Evolutionary conservation across 1,140 invertebrate genomes (phyloP).

Genomic region (Cotesia chilonis): DNA sequence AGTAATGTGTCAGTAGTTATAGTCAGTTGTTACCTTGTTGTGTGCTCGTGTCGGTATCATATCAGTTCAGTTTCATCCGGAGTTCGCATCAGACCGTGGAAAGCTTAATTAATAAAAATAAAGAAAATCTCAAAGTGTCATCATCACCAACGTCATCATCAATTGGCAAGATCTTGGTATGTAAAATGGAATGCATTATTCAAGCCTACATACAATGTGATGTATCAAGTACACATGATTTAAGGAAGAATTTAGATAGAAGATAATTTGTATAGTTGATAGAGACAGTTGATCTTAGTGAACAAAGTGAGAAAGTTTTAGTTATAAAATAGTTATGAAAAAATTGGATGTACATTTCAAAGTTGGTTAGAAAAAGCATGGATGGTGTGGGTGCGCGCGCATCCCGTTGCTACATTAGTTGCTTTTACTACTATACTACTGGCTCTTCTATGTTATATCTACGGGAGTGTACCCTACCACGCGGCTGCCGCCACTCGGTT

Average conservation of each 20-base stretch:
- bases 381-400: slow-evolving; percentile 11
- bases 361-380: neutral
- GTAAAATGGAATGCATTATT: no score
- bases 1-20: slow-evolving; percentile 22
- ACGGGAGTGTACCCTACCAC: neutral
- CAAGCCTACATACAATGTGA: no score
- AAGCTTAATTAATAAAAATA: slow-evolving; percentile 12
- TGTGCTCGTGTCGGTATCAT: slow-evolving; percentile 39
- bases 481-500: slow-evolving; percentile 62
- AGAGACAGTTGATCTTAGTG: no score
- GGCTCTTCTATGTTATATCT: no score
- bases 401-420: slow-evolving; percentile 10
- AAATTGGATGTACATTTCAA: slow-evolving; percentile 19
- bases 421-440: slow-evolving; percentile 13
- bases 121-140: neutral
- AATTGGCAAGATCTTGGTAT: no score
- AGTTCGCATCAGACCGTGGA: slow-evolving; percentile 35
- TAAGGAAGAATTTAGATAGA: no score
- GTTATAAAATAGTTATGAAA: neutral
- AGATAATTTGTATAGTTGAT: no score
- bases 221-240: no score
- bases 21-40: slow-evolving; percentile 36
- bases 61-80: slow-evolving; percentile 30
- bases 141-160: no score
- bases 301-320: neutral